phyloP scores from a whole-genome alignment of 2,113 vertebrate species.

The Sebastes schlegelii region DNA sequence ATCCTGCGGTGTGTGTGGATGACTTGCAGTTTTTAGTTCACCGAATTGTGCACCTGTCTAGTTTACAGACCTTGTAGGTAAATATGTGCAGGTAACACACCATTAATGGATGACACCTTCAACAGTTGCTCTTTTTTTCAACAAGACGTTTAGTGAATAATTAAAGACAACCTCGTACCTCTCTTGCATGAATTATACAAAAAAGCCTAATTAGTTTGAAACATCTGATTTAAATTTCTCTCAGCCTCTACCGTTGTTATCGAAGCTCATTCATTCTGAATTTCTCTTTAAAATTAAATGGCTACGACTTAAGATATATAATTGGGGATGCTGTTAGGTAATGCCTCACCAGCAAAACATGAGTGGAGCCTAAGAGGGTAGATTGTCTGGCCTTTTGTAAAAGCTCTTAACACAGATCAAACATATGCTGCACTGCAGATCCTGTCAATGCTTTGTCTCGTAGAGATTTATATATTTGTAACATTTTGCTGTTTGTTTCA shows the following conservation, averaged over 20 bases:
- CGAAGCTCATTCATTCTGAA: background rate
- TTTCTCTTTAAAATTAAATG: background rate
- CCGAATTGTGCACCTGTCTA: conserved; percentile 46
- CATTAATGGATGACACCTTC: conserved; percentile 31
- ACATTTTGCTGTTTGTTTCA: background rate
- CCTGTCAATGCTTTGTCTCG: background rate
- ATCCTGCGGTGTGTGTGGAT: conserved; percentile 23
- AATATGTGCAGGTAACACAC: conserved; percentile 4
- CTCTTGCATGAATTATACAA: conserved; percentile 37
- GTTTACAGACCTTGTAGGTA: conserved; percentile 26
- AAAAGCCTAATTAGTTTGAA: conserved; percentile 30
- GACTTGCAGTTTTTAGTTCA: conserved; percentile 30
- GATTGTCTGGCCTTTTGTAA: background rate
- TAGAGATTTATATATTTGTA: background rate
- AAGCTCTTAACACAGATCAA: background rate
- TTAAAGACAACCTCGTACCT: conserved; percentile 43
- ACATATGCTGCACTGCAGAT: background rate
- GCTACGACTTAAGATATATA: background rate
- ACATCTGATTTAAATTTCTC: background rate
- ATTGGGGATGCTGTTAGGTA: background rate
- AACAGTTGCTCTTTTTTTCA: conserved; percentile 13
- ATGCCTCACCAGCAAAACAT: background rate
- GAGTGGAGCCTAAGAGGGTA: background rate
- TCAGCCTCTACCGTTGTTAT: conserved; percentile 6
- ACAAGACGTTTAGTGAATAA: conserved; percentile 36